Percentiles rank a stretch among this genome's conserved stretches.
These are phyloP conservation scores for Cylas formicarius DNA, from an alignment of 1,140 invertebrate genomes.

Conservation along the genomic window DNA sequence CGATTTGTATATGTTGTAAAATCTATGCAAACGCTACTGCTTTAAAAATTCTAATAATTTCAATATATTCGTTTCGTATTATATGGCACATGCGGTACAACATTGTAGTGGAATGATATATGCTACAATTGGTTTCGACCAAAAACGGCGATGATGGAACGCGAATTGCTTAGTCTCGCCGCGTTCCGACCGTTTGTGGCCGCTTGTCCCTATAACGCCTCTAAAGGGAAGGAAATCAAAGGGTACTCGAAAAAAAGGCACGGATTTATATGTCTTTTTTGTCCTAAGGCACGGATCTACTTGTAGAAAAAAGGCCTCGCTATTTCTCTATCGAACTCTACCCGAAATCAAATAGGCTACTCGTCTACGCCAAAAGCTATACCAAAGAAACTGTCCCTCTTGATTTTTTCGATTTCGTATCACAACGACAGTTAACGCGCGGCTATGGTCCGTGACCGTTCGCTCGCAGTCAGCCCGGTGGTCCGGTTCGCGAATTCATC, in stretches of 20 bases:
- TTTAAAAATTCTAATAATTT: conserved; percentile 5
- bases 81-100: conserved; percentile 23
- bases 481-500: too few species aligned
- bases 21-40: conserved; percentile 12
- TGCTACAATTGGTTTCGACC: not conserved
- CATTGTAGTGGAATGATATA: conserved; percentile 19
- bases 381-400: not conserved
- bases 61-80: conserved; percentile 9
- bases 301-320: conserved; percentile 23
- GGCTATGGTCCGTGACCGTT: too few species aligned
- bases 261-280: conserved; percentile 19
- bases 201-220: not conserved
- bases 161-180: not conserved
- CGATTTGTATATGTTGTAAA: too few species aligned
- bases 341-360: not conserved
- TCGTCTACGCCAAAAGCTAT: not conserved
- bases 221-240: conserved; percentile 2
- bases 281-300: conserved; percentile 23
- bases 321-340: conserved; percentile 9
- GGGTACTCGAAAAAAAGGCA: conserved; percentile 18
- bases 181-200: conserved; percentile 1
- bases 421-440: too few species aligned
- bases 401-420: too few species aligned
- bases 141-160: not conserved
- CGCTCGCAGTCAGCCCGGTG: too few species aligned